Evolutionary conservation across 1,140 invertebrate species (phyloP).

Genomic region (Drosophila kikkawai): DNA sequence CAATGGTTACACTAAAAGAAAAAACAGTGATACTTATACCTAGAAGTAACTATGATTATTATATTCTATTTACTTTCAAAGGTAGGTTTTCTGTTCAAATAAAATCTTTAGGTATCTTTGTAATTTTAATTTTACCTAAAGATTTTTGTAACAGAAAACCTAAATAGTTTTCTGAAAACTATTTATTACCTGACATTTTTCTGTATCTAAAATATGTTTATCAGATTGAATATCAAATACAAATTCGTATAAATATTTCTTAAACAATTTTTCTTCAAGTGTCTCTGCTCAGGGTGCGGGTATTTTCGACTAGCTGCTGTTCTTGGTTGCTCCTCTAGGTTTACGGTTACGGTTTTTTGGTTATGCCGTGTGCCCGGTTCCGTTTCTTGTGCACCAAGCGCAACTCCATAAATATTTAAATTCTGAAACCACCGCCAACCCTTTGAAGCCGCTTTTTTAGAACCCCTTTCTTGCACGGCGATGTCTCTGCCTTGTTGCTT

Average conservation of each 20-base stretch:
- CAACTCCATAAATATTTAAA: slow-evolving; percentile 80
- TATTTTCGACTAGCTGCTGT: slow-evolving; percentile 39
- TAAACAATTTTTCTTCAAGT: background rate
- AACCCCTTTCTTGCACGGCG: background rate
- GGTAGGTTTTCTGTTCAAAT: too few species aligned
- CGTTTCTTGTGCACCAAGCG: slow-evolving; percentile 56
- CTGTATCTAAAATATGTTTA: background rate
- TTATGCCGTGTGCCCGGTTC: slow-evolving; percentile 67
- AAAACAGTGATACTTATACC: background rate
- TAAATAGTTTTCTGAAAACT: background rate
- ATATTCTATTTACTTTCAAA: background rate
- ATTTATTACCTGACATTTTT: background rate
- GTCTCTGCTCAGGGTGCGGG: background rate
- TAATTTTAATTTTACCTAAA: too few species aligned
- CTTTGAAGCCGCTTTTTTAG: background rate
- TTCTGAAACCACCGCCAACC: slow-evolving; percentile 45
- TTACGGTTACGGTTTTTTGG: slow-evolving; percentile 82
- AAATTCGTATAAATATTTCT: too few species aligned
- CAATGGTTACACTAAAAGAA: background rate
- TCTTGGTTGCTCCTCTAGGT: slow-evolving; percentile 52
- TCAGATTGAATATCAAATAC: too few species aligned
- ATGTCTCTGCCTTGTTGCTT: slow-evolving; percentile 60
- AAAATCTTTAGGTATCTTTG: too few species aligned
- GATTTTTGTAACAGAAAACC: background rate
- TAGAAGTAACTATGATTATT: too few species aligned